Base-by-base conservation (phyloP, 2,113 vertebrate species). In the Cyanoramphus novaezelandiae region DNA sequence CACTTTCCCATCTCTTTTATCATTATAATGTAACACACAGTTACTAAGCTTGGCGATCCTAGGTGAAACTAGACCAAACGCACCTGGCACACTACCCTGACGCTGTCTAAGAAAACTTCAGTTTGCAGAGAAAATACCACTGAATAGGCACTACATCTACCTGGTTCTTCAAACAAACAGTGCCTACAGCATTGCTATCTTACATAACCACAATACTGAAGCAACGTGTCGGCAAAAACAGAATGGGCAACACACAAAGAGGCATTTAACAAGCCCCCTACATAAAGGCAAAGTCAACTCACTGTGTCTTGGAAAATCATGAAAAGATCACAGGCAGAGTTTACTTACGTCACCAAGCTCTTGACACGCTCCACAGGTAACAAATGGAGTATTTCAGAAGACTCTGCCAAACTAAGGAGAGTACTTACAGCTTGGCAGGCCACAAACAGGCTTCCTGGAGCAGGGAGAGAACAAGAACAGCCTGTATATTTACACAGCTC, bases 341-440 rank as follows among this genome's bases (percentile, higher is more conserved):
- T 87, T 92, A 98, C 98, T 97, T 97, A 99, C 99, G 90, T 96
- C 27, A 99, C 82, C 64, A 99, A 96, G 47, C 89, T 97, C 83
- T 98, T 98, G 94, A 99, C 97, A 76, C 94, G 98, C 76, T 99
- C 98, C 94, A 98, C 97, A 15, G 99, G 97, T 76, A 99, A 96
- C 88, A 99, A 95, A 28, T 95, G 97, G 41, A 99, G 98, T 70
- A 99, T 97, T 87, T 99, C 97, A 59, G 98, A 98, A 57, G 99
- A 99, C 77, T 99, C 98, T 33, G 98, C 98, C 94, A 99, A 98
- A 95, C 98, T 98, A 46, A 99, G 98, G 33, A 99, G 98, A 50
- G 99, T 99, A 95, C 97, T 99, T 86, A 99, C 94, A 71, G 99
- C 99, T 97, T 99, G 99, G 77, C 98, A 98, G 83, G 98, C 98